Conservation (phyloP, 2,888 invertebrate genomes). For the Conops quadrifasciatus region DNA sequence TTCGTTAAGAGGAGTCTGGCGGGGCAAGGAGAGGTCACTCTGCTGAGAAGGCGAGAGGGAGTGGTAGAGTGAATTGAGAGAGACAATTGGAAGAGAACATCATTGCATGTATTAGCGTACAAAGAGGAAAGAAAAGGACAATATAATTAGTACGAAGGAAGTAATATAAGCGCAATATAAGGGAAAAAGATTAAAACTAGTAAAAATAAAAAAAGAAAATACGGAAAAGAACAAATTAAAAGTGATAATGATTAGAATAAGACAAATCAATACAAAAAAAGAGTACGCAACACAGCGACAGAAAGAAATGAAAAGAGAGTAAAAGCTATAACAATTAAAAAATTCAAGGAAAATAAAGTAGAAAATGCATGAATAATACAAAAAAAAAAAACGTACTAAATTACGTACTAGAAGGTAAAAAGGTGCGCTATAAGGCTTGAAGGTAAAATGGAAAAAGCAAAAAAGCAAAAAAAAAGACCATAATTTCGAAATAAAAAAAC, state of each 20-base stretch:
- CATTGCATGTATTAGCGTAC: no score
- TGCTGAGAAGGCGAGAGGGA: background rate
- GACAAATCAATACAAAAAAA: background rate
- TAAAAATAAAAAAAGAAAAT: background rate
- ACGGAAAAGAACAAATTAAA: background rate
- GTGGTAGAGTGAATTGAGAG: background rate
- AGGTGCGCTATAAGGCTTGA: no score
- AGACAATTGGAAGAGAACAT: no score
- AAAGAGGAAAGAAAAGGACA: background rate
- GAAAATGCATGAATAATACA: background rate
- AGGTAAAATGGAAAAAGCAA: no score
- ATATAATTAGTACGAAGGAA: background rate
- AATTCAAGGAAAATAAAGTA: background rate
- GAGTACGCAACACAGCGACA: background rate
- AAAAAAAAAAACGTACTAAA: no score
- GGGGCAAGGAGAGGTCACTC: no score
- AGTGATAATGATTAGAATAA: background rate
- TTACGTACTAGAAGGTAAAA: no score
- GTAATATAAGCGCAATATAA: background rate
- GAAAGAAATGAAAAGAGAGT: background rate
- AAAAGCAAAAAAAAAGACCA: no score
- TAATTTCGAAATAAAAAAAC: no score
- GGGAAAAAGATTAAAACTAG: background rate
- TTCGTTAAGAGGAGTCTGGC: no score
- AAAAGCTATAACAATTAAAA: background rate